Evolutionary conservation across 2,113 vertebrate species (phyloP).

Genomic region (Rhegmatorhina hoffmannsi): DNA sequence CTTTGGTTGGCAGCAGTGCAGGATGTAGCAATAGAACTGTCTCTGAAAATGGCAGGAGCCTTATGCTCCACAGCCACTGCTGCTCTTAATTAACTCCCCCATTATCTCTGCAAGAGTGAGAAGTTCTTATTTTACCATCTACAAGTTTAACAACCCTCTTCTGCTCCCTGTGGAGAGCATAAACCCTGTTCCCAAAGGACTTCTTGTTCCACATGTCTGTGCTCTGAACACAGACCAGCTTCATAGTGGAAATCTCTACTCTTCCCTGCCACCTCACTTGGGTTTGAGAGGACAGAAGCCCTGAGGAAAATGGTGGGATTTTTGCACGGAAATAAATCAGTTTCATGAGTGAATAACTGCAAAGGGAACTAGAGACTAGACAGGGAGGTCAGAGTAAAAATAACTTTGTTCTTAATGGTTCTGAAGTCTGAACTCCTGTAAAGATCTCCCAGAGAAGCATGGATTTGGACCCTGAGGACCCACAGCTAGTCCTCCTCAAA

Average conservation of each 20-base stretch:
- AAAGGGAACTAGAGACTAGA: neutral
- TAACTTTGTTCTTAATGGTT: neutral
- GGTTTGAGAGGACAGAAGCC: neutral
- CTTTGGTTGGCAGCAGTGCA: neutral
- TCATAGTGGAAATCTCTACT: neutral
- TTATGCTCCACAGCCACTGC: neutral
- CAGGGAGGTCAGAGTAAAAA: neutral
- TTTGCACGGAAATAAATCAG: neutral
- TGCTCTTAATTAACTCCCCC: neutral
- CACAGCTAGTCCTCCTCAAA: neutral
- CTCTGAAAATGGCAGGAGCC: neutral
- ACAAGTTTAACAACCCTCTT: neutral
- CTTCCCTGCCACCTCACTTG: neutral
- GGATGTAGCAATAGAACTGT: neutral
- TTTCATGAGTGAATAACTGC: neutral
- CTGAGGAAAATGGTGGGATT: neutral
- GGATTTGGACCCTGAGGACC: neutral
- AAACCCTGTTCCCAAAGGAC: neutral
- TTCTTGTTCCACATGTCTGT: neutral
- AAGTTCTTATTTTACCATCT: neutral
- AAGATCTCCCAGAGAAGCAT: neutral
- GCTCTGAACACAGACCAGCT: neutral
- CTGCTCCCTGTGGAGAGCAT: neutral
- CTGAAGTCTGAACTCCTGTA: neutral
- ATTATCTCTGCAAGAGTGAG: neutral